phyloP scores from a whole-genome alignment of 2,797 vertebrate genomes.

The Gastrophryne carolinensis region DNA sequence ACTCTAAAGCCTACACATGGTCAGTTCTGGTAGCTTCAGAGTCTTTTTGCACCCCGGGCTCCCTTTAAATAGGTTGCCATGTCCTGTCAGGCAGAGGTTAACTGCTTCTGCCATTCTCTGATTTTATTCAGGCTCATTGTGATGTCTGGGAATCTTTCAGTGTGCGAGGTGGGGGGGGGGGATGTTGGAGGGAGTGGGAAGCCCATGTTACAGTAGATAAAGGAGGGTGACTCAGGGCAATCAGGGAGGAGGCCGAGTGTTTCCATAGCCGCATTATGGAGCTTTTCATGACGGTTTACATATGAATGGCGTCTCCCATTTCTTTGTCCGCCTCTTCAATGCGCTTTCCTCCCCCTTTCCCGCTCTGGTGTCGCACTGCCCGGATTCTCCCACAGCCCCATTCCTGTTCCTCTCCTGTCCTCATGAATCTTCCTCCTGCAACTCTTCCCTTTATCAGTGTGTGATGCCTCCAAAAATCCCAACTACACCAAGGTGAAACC shows the following conservation, averaged over 20 bases:
- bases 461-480: not conserved
- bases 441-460: not conserved
- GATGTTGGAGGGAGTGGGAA: constrained; percentile 17
- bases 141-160: constrained; percentile 19
- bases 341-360: constrained; percentile 8
- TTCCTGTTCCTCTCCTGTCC: not conserved
- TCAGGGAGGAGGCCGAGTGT: not conserved
- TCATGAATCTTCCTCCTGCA: not conserved
- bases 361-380: not conserved
- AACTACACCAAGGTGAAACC: not conserved
- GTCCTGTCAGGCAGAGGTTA: not conserved
- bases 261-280: constrained; percentile 27
- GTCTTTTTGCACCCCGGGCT: too few species aligned
- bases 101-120: not conserved
- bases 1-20: too few species aligned
- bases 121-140: constrained; percentile 1
- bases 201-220: constrained; percentile 39
- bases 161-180: too few species aligned
- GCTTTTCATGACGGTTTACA: constrained; percentile 43
- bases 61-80: not conserved
- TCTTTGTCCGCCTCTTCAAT: not conserved
- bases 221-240: constrained; percentile 36
- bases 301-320: constrained; percentile 33
- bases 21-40: too few species aligned
- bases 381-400: constrained; percentile 9